Base-by-base conservation (phyloP, 2,113 vertebrate genomes). In the Phaetusa simplex region DNA sequence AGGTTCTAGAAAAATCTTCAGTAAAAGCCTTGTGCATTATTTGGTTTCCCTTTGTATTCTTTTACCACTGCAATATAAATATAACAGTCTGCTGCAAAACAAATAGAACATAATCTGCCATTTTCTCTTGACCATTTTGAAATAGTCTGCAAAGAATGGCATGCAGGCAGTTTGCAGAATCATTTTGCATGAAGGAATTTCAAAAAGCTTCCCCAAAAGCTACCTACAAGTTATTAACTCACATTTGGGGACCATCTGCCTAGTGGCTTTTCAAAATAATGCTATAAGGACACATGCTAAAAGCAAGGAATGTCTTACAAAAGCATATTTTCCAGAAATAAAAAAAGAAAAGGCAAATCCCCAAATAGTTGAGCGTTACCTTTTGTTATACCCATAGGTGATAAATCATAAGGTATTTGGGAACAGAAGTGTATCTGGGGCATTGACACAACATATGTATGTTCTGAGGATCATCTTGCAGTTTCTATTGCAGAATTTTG, bases 201-300 rank as follows among this genome's bases (percentile, higher is more conserved):
- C 29, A 86, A 71, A 97, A 95, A 95, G 85, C 89, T 97, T 95
- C 82, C 71, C 53, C 88, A 93, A 95, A 94, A 94, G 86, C 96
- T 93, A 96, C 82, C 79, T 86, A 95, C 62, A 77, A 88, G 79
- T 95, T 86, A 88, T 90, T 86, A 88, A 92, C 38, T 88, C 79
- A 83, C 55, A 94, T 90, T 96, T 92, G 85, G 71, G 88, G n/a
- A 81, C 82, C 85, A 94, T 95, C 92, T 93, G 86, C 88, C 90
- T 66, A 64, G 64, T 83, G n/a, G 76, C 64, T 95, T 95, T 96
- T 95, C 56, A 88, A 92, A 79, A 86, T 90, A 92, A 82, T 90
- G 72, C 67, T 73, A 21, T 83, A 78, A 97, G 53, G 12, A 70
- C 22, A 59, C 45, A 71, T 71, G 27, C 58, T 95, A 67, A 90